phyloP scores from a whole-genome alignment of 2,113 vertebrate species.

The Ciconia maguari region DNA sequence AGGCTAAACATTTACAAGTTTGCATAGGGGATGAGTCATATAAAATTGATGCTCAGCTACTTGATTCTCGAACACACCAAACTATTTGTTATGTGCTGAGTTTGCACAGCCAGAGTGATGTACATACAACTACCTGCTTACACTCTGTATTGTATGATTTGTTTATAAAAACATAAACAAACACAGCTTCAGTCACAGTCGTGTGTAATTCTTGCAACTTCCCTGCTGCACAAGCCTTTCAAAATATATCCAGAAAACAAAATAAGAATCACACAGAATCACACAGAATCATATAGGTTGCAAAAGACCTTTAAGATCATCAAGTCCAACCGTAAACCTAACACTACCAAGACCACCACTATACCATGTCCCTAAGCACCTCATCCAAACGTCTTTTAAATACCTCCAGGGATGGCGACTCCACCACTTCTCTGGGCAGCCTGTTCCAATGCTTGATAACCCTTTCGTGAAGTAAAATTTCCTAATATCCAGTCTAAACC shows the following conservation, averaged over 20 bases:
- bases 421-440: too few species aligned
- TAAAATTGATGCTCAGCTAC: neutral
- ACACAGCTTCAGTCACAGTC: neutral
- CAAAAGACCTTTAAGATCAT: too few species aligned
- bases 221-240: neutral
- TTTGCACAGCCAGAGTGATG: neutral
- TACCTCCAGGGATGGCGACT: too few species aligned
- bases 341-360: too few species aligned
- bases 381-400: too few species aligned
- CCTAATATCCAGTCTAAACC: too few species aligned
- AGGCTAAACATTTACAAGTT: neutral
- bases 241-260: neutral
- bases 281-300: too few species aligned
- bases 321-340: too few species aligned
- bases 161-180: neutral
- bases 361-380: too few species aligned
- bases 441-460: too few species aligned
- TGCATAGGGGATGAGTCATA: neutral
- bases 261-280: neutral
- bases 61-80: neutral
- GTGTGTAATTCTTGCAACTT: neutral
- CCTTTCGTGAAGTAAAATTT: too few species aligned
- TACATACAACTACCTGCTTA: neutral
- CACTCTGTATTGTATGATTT: neutral
- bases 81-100: neutral